A percentile compares a stretch with the other conserved stretches of the same genome.
Evolutionary conservation across 2,888 invertebrate species (phyloP).

Genomic region (Cheilosia urbana): DNA sequence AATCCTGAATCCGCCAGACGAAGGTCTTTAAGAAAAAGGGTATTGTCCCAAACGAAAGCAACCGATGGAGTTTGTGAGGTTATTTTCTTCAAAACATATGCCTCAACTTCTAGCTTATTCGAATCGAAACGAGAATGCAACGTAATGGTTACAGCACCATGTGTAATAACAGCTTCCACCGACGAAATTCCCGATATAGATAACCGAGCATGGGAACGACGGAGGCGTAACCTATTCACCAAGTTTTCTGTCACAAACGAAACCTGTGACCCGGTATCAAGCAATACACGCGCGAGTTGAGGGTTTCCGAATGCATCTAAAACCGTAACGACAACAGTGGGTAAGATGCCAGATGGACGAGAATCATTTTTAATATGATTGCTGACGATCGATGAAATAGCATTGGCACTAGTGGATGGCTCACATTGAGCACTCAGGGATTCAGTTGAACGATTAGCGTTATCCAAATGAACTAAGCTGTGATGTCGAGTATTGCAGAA

Average conservation of each 20-base stretch:
- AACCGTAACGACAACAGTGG: too few species aligned
- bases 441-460: too few species aligned
- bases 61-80: conserved; percentile 3
- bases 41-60: neutral
- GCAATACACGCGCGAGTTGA: too few species aligned
- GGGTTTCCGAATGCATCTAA: too few species aligned
- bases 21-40: neutral
- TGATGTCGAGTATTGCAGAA: neutral
- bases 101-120: conserved; percentile 14
- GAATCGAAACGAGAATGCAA: too few species aligned
- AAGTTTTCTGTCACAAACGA: neutral
- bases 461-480: neutral
- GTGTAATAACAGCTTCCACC: conserved; percentile 1
- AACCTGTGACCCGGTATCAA: too few species aligned
- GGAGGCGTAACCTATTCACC: neutral
- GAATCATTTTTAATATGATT: too few species aligned
- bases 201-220: conserved; percentile 9
- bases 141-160: too few species aligned
- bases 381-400: too few species aligned
- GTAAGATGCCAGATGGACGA: too few species aligned
- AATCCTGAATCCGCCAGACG: conserved; percentile 13
- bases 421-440: too few species aligned
- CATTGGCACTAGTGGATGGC: too few species aligned
- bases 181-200: conserved; percentile 22
- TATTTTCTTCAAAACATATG: conserved; percentile 7